A percentile compares a stretch with the other conserved stretches of the same genome.
These are phyloP conservation scores for Philhelius pedissequus DNA, from an alignment of 2,888 invertebrate species.

Conservation along the genomic window DNA sequence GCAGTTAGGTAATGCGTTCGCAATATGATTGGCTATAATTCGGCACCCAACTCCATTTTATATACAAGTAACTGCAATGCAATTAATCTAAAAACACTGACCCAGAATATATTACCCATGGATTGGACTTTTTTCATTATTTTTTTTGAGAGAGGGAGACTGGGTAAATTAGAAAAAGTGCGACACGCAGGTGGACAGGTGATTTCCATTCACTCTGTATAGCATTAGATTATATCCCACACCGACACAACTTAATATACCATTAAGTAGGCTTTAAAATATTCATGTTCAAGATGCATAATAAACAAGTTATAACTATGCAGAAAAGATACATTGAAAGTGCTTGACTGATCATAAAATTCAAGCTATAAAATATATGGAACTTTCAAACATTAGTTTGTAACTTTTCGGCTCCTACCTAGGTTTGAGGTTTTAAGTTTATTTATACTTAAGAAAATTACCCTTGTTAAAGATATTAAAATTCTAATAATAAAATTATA, in stretches of 20 bases:
- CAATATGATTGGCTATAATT: slow-evolving; percentile 64
- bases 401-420: background rate
- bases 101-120: slow-evolving; percentile 48
- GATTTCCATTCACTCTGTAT: slow-evolving; percentile 25
- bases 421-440: background rate
- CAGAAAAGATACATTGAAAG: background rate
- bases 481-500: too few species aligned
- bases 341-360: background rate
- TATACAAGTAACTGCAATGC: slow-evolving; percentile 36
- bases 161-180: background rate
- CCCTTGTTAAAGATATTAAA: too few species aligned
- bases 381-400: background rate
- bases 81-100: slow-evolving; percentile 57
- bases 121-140: background rate
- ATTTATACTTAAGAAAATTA: background rate
- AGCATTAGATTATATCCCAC: background rate
- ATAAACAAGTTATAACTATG: background rate
- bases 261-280: background rate
- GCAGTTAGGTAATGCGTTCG: slow-evolving; percentile 56
- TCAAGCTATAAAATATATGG: background rate
- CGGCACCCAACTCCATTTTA: slow-evolving; percentile 64
- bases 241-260: background rate
- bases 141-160: background rate
- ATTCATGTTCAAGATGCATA: background rate
- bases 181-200: slow-evolving; percentile 46